phyloP scores from a whole-genome alignment of 1,140 invertebrate genomes.

The Drosophila hydei region DNA sequence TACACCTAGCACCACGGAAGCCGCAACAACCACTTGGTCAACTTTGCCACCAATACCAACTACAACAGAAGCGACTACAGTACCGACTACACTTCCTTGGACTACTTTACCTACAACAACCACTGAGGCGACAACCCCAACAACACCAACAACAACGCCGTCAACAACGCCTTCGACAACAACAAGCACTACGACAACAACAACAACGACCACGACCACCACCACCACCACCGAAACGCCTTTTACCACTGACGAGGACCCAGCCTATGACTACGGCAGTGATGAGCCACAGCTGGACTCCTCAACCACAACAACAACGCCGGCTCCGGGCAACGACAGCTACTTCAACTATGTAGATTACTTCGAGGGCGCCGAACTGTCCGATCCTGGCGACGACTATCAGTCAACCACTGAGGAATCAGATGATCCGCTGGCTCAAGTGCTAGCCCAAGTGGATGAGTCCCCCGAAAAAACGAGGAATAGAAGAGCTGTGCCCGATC shows the following conservation, averaged over 20 bases:
- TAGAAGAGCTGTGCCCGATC: slow-evolving; percentile 31
- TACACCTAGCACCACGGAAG: slow-evolving; percentile 31
- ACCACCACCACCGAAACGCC: slow-evolving; percentile 28
- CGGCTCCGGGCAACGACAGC: slow-evolving; percentile 56
- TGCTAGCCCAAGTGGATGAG: slow-evolving; percentile 55
- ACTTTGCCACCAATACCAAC: slow-evolving; percentile 37
- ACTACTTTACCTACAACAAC: slow-evolving; percentile 35
- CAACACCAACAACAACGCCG: slow-evolving; percentile 23
- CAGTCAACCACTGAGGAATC: slow-evolving; percentile 42
- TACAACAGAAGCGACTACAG: slow-evolving; percentile 36
- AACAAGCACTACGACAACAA: slow-evolving; percentile 21
- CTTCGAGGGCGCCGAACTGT: slow-evolving; percentile 51
- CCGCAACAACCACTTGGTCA: slow-evolving; percentile 31
- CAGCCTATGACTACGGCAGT: slow-evolving; percentile 50
- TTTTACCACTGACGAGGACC: slow-evolving; percentile 36
- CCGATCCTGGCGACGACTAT: slow-evolving; percentile 24
- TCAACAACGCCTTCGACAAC: slow-evolving; percentile 20
- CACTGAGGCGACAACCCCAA: slow-evolving; percentile 25
- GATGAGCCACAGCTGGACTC: slow-evolving; percentile 51
- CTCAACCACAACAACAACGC: slow-evolving; percentile 59
- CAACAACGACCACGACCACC: slow-evolving; percentile 22
- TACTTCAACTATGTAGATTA: slow-evolving; percentile 75
- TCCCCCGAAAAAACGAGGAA: slow-evolving; percentile 5
- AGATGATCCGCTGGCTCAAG: slow-evolving; percentile 57
- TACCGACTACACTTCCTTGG: slow-evolving; percentile 31